A percentile compares a stretch with the other conserved stretches of the same genome.
Conservation (phyloP, 1,140 invertebrate species). For the Diorhabda elongata region DNA sequence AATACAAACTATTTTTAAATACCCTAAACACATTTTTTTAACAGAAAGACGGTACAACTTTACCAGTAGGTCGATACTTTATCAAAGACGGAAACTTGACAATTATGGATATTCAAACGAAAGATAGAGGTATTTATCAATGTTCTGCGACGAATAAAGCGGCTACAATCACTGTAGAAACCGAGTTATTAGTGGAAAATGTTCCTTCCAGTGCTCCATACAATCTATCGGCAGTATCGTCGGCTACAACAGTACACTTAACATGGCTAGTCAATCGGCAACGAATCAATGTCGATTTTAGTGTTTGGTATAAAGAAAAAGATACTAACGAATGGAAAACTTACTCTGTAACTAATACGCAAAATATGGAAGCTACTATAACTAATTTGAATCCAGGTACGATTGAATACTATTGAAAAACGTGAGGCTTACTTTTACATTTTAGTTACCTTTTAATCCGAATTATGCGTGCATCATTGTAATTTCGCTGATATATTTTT, state of each 20-base stretch:
- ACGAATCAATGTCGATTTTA: slow-evolving; percentile 76
- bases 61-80: slow-evolving; percentile 65
- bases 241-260: slow-evolving; percentile 71
- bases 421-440: too few relatives aligned
- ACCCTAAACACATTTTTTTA: neutral
- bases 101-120: slow-evolving; percentile 74
- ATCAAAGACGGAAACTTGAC: slow-evolving; percentile 82
- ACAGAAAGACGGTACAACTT: slow-evolving; percentile 69
- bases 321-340: slow-evolving; percentile 74
- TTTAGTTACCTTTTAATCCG: too few relatives aligned
- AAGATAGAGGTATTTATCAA: slow-evolving; percentile 87
- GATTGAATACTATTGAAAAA: neutral
- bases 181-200: slow-evolving; percentile 84
- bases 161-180: slow-evolving; percentile 80
- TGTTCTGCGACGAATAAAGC: slow-evolving; percentile 90
- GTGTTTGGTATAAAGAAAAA: slow-evolving; percentile 74
- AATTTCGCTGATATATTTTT: too few relatives aligned
- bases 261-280: slow-evolving; percentile 84
- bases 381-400: slow-evolving; percentile 67
- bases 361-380: slow-evolving; percentile 73
- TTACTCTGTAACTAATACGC: slow-evolving; percentile 62
- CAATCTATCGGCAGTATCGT: slow-evolving; percentile 79
- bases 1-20: too few relatives aligned
- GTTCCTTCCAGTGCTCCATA: slow-evolving; percentile 85
- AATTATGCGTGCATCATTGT: too few relatives aligned